Evolutionary conservation across 1,140 invertebrate species (phyloP), one percentile per base, ranked within the genome.

Genomic region (Anastrepha ludens): DNA sequence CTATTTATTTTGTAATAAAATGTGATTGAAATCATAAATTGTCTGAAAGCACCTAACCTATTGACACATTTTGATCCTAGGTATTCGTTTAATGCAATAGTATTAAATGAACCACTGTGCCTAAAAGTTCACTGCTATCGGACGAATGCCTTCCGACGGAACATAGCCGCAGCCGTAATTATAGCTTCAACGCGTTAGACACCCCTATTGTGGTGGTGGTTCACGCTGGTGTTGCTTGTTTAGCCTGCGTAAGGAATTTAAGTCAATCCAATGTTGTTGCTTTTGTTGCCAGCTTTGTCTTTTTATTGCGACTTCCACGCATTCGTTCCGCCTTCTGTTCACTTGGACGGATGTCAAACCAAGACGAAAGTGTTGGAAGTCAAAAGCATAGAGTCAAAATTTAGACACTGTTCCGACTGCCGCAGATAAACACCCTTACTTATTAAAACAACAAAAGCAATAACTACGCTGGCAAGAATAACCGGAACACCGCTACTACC

Each of bases 241-340:
- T 81, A 81, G 17, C 17, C 74, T 81, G 74, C 74, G n/a, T 50
- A 55, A 58, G 74, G 74, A 81, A 20, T 74, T 74, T 17, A 47
- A 44, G 13, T 47, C 44, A 47, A 74, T 44, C 15, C 39, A 74
- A 17, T 74, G 70, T 81, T 81, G 74, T 20, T 81, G 74, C 20
- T 81, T 4, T 50, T 81, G 74, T 81, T 81, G 74, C 20, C 20
- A 81, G 11, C 29, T 86, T 62, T 59, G 59, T n/a, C 55, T 86
- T 86, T 60, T 62, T 86, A 86, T 29, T 86, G 59, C 85, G 29
- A 86, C 85, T 86, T 60, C 44, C 85, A 86, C 85, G 91, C 91
- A 90, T 91, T 92, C 91, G 91, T 92, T 92, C 91, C 91, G 91
- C 91, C 91, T 92, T 92, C 91, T 92, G 91, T 92, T 92, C 88